Percentiles rank a stretch among this genome's conserved stretches.
Evolutionary conservation across 2,113 vertebrate species (phyloP).

Genomic region (Numenius arquata): DNA sequence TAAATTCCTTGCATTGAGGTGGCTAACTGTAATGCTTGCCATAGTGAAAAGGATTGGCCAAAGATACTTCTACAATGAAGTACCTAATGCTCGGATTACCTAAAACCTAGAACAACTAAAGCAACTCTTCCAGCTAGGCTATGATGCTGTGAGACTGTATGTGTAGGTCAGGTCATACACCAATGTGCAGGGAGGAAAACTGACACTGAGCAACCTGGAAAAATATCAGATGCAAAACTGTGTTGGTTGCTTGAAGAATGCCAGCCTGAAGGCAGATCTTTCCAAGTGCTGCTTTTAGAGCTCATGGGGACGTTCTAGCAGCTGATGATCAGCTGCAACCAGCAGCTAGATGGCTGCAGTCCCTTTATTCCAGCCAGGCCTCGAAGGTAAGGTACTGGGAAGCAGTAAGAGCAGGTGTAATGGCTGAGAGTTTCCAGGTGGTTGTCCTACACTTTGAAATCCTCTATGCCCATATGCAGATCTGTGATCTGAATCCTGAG

Average conservation of each 20-base stretch:
- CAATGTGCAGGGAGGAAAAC: not conserved
- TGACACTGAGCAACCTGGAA: not conserved
- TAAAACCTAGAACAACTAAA: not conserved
- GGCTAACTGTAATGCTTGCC: not conserved
- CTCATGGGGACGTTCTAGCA: not conserved
- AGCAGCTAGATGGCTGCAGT: not conserved
- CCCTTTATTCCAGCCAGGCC: not conserved
- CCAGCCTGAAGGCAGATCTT: not conserved
- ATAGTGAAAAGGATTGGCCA: not conserved
- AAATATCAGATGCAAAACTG: not conserved
- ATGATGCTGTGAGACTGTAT: rapidly evolving
- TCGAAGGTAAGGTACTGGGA: not conserved
- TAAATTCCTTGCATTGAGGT: not conserved
- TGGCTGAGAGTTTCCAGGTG: not conserved
- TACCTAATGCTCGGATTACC: not conserved
- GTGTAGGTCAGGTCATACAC: too few relatives aligned
- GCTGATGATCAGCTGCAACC: not conserved
- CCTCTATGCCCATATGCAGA: not conserved
- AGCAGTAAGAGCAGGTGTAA: not conserved
- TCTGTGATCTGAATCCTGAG: not conserved
- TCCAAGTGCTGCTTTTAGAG: not conserved
- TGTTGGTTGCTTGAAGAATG: not conserved
- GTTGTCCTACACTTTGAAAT: not conserved
- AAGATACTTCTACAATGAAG: not conserved
- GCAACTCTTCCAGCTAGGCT: not conserved